Evolutionary conservation across 2,888 invertebrate species (phyloP).

Genomic region (Ophion ventricosus): DNA sequence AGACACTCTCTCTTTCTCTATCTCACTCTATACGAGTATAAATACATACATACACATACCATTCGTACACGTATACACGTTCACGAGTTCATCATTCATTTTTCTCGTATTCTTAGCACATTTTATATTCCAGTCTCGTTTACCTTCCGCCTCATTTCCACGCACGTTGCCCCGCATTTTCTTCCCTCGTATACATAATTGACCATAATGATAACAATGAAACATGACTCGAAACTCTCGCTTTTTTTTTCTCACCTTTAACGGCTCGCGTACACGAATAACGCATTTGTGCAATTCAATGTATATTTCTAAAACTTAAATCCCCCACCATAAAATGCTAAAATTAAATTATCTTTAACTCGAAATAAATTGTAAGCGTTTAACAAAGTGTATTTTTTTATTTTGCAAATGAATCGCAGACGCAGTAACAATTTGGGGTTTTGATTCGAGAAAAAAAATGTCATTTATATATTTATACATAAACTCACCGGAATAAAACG

Average conservation of each 20-base stretch:
- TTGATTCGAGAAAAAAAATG: background rate
- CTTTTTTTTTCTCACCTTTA: conserved; percentile 8
- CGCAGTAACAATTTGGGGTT: background rate
- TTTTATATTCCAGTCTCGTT: conserved; percentile 59
- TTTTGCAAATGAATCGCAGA: background rate
- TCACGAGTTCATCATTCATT: conserved; percentile 20
- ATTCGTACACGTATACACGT: background rate
- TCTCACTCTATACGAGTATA: conserved; percentile 3
- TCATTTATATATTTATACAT: background rate
- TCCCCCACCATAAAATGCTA: background rate
- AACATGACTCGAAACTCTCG: conserved; percentile 26
- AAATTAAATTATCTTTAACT: background rate
- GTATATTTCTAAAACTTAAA: background rate
- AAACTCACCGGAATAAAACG: conserved; percentile 74
- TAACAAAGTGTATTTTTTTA: background rate
- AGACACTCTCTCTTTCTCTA: conserved; percentile 30
- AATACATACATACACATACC: background rate
- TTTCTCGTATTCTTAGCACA: conserved; percentile 16
- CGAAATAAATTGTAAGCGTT: background rate
- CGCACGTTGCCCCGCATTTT: conserved; percentile 53
- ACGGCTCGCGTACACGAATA: background rate
- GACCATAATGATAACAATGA: conserved; percentile 10
- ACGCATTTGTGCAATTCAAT: background rate
- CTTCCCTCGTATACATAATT: conserved; percentile 18
- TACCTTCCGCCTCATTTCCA: conserved; percentile 51